A percentile compares a stretch with the other conserved stretches of the same genome.
Evolutionary conservation across 2,888 invertebrate species (phyloP).

Genomic region (Liopterus haemorrhoidalis): DNA sequence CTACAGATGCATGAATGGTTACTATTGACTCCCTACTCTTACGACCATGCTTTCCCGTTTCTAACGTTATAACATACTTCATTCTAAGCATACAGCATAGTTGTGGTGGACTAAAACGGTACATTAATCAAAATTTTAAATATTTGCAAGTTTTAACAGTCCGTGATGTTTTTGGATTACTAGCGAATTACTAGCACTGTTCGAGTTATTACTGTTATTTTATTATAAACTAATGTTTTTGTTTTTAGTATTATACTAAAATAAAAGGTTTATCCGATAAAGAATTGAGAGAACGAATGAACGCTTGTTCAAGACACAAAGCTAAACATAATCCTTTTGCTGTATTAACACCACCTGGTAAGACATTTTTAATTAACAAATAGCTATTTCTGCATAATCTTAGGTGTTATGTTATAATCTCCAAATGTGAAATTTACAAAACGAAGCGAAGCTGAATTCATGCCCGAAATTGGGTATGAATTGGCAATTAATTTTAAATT

Average conservation of each 20-base stretch:
- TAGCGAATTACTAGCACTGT: too few species aligned
- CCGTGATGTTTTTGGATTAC: too few species aligned
- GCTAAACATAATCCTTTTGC: constrained; percentile 42
- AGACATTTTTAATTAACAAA: too few species aligned
- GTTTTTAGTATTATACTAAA: constrained; percentile 41
- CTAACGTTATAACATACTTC: too few species aligned
- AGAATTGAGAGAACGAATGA: constrained; percentile 42
- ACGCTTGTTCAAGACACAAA: constrained; percentile 49
- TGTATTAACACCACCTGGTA: constrained; percentile 42
- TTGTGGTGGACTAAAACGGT: too few species aligned
- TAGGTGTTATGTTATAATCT: constrained; percentile 3
- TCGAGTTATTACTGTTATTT: too few species aligned
- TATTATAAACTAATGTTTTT: constrained; percentile 23
- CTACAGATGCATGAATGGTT: too few species aligned
- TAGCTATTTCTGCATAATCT: constrained; percentile 17
- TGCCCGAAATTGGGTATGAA: background rate
- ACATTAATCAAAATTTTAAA: too few species aligned
- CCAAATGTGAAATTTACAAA: background rate
- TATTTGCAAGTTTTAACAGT: too few species aligned
- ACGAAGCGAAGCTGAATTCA: background rate
- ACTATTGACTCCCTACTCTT: too few species aligned
- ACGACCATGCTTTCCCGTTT: too few species aligned
- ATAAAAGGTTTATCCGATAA: constrained; percentile 36
- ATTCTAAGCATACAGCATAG: too few species aligned
- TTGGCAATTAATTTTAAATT: background rate